Evolutionary conservation across 2,113 vertebrate genomes (phyloP).

Genomic region (Circaetus gallicus): DNA sequence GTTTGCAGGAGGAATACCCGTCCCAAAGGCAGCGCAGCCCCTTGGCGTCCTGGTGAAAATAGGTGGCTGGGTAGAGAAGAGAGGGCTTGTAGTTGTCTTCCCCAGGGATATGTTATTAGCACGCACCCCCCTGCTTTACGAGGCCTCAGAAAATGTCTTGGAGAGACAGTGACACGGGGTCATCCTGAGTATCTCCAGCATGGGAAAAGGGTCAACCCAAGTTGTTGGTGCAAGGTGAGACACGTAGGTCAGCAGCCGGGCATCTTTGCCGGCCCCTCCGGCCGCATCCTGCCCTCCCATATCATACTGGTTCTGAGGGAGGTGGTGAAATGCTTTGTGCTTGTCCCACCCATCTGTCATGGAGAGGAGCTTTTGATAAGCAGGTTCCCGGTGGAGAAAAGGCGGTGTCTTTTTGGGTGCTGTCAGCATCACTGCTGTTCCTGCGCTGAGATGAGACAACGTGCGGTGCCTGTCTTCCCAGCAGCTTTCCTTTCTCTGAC

Average conservation of each 20-base stretch:
- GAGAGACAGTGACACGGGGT: neutral
- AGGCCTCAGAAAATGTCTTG: neutral
- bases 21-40: neutral
- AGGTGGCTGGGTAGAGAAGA: neutral
- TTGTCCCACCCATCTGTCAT: rapidly evolving
- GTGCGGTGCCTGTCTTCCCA: neutral
- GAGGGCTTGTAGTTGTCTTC: neutral
- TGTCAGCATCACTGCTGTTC: neutral
- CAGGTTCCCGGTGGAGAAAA: neutral
- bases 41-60: neutral
- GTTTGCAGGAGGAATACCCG: neutral
- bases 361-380: neutral
- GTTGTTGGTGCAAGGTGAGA: rapidly evolving
- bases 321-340: neutral
- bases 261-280: rapidly evolving
- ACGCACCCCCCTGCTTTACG: rapidly evolving
- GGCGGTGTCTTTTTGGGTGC: neutral
- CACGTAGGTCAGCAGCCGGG: rapidly evolving
- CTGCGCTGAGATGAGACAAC: rapidly evolving
- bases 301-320: neutral
- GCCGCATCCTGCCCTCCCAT: neutral
- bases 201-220: neutral
- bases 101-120: no score
- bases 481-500: neutral
- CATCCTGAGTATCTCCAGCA: neutral